Evolutionary conservation across 2,113 vertebrate species (phyloP).

Genomic region (Dipodomys ordii): DNA sequence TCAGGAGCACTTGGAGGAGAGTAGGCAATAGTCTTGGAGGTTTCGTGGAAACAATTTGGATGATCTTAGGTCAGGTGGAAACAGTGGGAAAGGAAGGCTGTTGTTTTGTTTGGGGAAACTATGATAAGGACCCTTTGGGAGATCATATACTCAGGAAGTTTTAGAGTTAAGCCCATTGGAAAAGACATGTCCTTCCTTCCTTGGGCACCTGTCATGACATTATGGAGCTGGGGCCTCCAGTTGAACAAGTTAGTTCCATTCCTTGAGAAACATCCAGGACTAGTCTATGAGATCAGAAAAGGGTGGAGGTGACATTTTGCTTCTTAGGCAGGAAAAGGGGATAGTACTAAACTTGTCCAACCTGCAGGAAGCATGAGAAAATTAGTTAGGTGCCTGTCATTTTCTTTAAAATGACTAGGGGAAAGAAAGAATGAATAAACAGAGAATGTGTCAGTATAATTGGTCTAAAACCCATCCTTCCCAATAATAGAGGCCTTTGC

Average conservation of each 20-base stretch:
- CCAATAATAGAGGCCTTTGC: not conserved
- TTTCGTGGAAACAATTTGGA: not conserved
- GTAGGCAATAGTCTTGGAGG: not conserved
- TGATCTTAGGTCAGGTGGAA: not conserved
- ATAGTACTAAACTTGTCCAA: conserved; percentile 14
- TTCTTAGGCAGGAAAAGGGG: not conserved
- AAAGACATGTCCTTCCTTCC: not conserved
- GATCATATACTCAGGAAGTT: not conserved
- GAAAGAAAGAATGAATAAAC: conserved; percentile 11
- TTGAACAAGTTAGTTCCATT: not conserved
- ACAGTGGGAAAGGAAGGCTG: not conserved
- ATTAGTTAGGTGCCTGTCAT: conserved; percentile 29
- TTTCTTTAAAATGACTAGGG: not conserved
- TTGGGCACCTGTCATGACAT: accelerated
- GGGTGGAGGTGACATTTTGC: not conserved
- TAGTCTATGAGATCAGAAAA: not conserved
- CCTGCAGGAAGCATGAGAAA: not conserved
- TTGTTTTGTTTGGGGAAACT: not conserved
- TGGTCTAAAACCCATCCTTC: not conserved
- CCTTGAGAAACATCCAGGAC: not conserved
- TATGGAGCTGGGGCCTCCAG: not conserved
- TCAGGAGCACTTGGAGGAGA: not conserved
- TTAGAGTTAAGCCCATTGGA: not conserved
- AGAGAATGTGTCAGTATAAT: not conserved
- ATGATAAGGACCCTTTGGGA: not conserved